Percentiles rank a stretch among this genome's conserved stretches.
These are phyloP conservation scores for Axis porcinus DNA, from an alignment of 2,113 vertebrate species.

Conservation along the genomic window DNA sequence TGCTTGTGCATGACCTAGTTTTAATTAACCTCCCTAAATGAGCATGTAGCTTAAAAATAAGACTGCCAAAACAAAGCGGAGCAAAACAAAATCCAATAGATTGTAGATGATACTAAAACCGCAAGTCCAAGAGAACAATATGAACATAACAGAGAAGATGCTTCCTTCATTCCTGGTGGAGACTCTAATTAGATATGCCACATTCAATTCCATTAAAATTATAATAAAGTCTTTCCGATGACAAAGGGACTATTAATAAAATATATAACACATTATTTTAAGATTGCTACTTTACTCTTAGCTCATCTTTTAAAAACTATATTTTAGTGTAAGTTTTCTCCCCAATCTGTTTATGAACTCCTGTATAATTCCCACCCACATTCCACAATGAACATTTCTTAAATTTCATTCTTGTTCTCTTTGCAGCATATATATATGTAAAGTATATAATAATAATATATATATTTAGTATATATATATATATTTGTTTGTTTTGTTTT, in stretches of 20 bases:
- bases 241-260: neutral
- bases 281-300: neutral
- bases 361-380: neutral
- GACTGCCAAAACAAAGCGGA: neutral
- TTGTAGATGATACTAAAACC: constrained; percentile 13
- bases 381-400: neutral
- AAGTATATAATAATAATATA: neutral
- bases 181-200: neutral
- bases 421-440: neutral
- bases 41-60: constrained; percentile 10
- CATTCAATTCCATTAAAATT: neutral
- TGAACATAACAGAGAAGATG: neutral
- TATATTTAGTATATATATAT: neutral
- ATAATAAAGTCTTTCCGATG: neutral
- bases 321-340: constrained; percentile 2
- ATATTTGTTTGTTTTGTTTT: neutral
- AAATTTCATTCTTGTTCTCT: neutral
- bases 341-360: neutral
- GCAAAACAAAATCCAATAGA: neutral
- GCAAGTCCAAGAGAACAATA: neutral
- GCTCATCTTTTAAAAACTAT: neutral
- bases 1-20: neutral
- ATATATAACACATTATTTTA: neutral
- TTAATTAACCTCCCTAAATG: constrained; percentile 23
- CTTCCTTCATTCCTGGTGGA: neutral